Conservation (phyloP, 2,113 vertebrate species). For the Pangasianodon gigas region DNA sequence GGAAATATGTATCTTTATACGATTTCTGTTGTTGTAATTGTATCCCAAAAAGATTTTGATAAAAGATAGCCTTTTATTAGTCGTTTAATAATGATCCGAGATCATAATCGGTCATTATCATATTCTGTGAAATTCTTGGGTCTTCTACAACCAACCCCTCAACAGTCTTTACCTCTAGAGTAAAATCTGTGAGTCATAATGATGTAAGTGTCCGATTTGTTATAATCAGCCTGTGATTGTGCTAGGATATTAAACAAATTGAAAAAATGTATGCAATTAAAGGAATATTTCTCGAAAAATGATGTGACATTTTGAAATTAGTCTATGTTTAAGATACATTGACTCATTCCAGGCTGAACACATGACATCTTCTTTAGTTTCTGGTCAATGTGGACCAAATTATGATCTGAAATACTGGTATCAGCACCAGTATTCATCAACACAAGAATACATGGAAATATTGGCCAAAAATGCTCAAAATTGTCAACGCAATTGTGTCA, state of each 20-base stretch:
- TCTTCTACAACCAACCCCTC: too few species aligned
- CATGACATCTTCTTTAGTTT: not conserved
- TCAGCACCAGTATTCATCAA: not conserved
- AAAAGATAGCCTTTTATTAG: not conserved
- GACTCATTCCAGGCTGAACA: not conserved
- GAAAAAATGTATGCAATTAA: not conserved
- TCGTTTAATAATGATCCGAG: not conserved
- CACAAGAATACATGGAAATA: not conserved
- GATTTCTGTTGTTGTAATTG: not conserved
- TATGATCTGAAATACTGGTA: not conserved
- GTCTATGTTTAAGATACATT: not conserved
- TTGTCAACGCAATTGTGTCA: not conserved
- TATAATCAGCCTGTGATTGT: not conserved
- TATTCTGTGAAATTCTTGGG: not conserved
- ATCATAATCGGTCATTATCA: not conserved
- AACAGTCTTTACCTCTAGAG: not conserved
- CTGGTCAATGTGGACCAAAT: not conserved
- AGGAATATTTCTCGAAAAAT: not conserved
- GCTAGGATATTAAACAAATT: not conserved
- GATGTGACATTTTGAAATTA: not conserved
- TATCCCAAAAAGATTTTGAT: not conserved
- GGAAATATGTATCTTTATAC: not conserved
- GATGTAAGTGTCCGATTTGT: not conserved
- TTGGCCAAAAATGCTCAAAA: not conserved
- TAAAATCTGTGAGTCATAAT: not conserved